These are phyloP conservation scores for Nerophis ophidion DNA, from an alignment of 2,113 vertebrate species.

Conservation along the genomic window DNA sequence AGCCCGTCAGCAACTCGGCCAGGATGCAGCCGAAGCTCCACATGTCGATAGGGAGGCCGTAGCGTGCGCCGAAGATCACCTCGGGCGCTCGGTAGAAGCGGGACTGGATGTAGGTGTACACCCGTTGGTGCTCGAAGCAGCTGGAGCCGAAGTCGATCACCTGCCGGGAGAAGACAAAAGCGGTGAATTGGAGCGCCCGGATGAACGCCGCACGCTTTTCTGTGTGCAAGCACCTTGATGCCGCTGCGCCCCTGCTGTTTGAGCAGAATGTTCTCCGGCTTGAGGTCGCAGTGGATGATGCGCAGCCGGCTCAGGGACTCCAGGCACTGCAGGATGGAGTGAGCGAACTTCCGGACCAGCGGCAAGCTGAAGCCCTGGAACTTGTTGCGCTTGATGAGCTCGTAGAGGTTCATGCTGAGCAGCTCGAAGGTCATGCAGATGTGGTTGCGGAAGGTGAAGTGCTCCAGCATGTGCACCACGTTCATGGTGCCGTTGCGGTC, in stretches of 20 bases:
- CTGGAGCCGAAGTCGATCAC: conserved; percentile 98
- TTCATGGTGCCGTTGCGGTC: conserved; percentile 94
- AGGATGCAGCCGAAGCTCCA: conserved; percentile 99
- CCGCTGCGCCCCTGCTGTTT: conserved; percentile 96
- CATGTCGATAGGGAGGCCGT: conserved; percentile 95
- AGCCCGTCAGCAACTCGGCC: conserved; percentile 90
- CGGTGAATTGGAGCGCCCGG: not conserved
- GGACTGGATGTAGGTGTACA: conserved; percentile 98
- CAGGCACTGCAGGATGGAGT: conserved; percentile 94
- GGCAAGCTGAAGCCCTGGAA: conserved; percentile 96
- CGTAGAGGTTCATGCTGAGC: conserved; percentile 95
- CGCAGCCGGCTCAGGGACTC: conserved; percentile 86
- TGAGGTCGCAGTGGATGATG: conserved; percentile 98
- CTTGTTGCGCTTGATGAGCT: conserved; percentile 98
- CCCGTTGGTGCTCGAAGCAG: conserved; percentile 96
- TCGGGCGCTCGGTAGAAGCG: conserved; percentile 95
- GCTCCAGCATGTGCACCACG: conserved; percentile 94
- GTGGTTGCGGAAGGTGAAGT: conserved; percentile 97
- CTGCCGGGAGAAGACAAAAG: conserved; percentile 22
- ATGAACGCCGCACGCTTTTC: not conserved
- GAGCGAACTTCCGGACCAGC: conserved; percentile 93
- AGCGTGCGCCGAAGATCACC: conserved; percentile 90
- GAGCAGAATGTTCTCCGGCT: conserved; percentile 96
- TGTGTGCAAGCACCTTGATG: conserved; percentile 76
- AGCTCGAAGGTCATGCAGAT: conserved; percentile 98